Conservation (phyloP, 2,113 vertebrate species). For the Myotis brandtii region DNA sequence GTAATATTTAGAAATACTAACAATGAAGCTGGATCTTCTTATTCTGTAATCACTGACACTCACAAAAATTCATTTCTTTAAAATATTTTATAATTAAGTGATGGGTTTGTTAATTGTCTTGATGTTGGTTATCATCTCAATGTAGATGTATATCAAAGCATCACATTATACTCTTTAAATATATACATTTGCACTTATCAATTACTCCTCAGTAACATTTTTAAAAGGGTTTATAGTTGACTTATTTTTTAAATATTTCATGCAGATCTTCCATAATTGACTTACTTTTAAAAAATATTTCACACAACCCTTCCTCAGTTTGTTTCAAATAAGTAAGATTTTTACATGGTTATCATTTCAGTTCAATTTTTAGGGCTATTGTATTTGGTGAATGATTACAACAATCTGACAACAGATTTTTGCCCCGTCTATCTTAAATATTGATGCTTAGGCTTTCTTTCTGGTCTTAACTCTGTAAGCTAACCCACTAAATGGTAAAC, state of each 20-base stretch:
- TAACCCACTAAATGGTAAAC: neutral
- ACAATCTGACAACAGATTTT: conserved; percentile 8
- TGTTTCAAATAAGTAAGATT: neutral
- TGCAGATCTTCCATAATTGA: neutral
- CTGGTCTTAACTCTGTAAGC: conserved; percentile 4
- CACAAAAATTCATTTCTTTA: neutral
- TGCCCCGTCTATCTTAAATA: neutral
- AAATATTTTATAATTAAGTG: neutral
- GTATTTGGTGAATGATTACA: neutral
- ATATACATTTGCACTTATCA: neutral
- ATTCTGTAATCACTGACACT: neutral
- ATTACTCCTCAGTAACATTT: neutral
- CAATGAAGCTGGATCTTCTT: neutral
- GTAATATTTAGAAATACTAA: neutral
- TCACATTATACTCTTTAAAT: neutral
- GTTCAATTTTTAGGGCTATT: neutral
- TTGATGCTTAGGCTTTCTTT: neutral
- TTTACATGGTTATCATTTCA: neutral
- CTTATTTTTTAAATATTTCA: conserved; percentile 3
- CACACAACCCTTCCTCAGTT: neutral
- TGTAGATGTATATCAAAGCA: neutral
- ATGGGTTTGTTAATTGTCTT: neutral
- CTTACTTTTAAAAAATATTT: neutral
- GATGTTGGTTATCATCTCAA: neutral
- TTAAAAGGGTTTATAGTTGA: neutral